Evolutionary conservation across 2,797 vertebrate genomes (phyloP).

Genomic region (Kryptolebias ocellatus): DNA sequence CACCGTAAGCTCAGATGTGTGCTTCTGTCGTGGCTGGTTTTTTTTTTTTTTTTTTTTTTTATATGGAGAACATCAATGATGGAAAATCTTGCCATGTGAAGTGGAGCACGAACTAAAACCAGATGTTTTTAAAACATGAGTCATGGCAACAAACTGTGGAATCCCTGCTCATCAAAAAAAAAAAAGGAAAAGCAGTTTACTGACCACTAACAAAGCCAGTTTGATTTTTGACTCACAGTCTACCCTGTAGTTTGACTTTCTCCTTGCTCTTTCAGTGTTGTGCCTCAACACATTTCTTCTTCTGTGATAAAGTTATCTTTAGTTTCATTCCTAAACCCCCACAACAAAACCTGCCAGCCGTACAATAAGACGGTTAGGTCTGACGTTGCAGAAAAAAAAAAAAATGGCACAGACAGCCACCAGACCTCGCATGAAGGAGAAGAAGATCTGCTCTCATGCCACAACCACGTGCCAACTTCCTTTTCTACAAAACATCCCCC

Average conservation of each 20-base stretch:
- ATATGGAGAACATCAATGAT: not conserved
- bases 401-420: too few species aligned
- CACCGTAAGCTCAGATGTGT: too few species aligned
- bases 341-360: too few species aligned
- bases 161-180: conserved; percentile 5
- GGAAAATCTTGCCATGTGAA: conserved; percentile 38
- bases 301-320: not conserved
- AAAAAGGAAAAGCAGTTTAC: not conserved
- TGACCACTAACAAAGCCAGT: not conserved
- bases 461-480: conserved; percentile 1
- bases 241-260: not conserved
- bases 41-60: not conserved
- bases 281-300: not conserved
- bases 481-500: not conserved
- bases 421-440: too few species aligned
- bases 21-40: not conserved
- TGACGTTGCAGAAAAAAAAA: too few species aligned
- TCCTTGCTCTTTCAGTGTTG: not conserved
- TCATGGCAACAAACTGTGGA: conserved; percentile 57
- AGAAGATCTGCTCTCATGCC: not conserved
- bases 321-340: too few species aligned
- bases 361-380: too few species aligned
- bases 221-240: not conserved
- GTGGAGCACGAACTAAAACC: conserved; percentile 46
- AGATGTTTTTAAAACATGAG: conserved; percentile 73